Evolutionary conservation across 2,888 invertebrate genomes (phyloP).

Genomic region (Heteromyza rotundicornis): DNA sequence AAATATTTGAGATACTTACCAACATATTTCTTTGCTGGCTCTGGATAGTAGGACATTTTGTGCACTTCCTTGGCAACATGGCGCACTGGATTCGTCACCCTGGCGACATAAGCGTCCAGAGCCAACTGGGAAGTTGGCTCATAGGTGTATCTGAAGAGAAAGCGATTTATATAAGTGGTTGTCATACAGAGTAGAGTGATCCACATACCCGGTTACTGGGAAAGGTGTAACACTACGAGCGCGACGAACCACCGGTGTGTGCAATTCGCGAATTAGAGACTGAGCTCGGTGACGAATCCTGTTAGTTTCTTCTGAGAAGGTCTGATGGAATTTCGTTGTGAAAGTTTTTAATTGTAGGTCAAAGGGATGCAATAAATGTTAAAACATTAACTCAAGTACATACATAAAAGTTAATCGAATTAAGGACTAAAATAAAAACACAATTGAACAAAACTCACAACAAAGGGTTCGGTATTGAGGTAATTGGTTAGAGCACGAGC

Average conservation of each 20-base stretch:
- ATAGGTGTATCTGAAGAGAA: constrained; percentile 51
- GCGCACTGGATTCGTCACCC: constrained; percentile 71
- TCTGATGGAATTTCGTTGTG: constrained; percentile 65
- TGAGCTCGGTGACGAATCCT: constrained; percentile 81
- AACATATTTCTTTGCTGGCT: constrained; percentile 73
- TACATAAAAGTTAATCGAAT: no score
- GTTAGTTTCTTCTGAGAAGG: constrained; percentile 82
- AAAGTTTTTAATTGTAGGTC: background rate
- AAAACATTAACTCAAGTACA: no score
- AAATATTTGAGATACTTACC: no score
- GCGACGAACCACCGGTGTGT: constrained; percentile 77
- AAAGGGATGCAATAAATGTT: background rate
- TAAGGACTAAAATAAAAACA: no score
- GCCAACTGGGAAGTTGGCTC: constrained; percentile 59
- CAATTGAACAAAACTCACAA: constrained; percentile 66
- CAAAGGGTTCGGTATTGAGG: constrained; percentile 77
- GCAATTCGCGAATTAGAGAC: constrained; percentile 75
- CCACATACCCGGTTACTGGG: constrained; percentile 54
- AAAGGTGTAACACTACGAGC: constrained; percentile 66
- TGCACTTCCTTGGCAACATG: constrained; percentile 70
- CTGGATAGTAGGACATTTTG: constrained; percentile 71
- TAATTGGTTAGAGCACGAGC: constrained; percentile 77
- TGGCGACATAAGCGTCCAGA: constrained; percentile 75
- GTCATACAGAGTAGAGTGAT: background rate
- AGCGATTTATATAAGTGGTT: background rate